These are phyloP conservation scores for Pelecanus crispus DNA, from an alignment of 2,113 vertebrate species.

Conservation along the genomic window DNA sequence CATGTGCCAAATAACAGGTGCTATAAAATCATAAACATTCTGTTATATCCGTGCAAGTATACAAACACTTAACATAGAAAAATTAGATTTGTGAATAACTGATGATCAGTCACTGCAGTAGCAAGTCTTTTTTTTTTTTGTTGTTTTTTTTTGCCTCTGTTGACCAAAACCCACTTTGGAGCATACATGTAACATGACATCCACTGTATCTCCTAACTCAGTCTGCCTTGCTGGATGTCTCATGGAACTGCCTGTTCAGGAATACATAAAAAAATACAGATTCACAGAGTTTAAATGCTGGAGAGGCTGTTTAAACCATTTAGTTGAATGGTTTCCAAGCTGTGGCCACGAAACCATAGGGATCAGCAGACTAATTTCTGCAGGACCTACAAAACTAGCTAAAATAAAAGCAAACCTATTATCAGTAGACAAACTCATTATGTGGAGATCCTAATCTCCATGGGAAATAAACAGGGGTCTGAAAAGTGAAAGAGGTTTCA, in stretches of 20 bases:
- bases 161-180: background rate
- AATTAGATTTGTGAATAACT: background rate
- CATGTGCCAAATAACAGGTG: background rate
- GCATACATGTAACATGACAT: background rate
- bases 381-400: background rate
- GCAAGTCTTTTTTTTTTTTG: background rate
- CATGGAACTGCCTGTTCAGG: background rate
- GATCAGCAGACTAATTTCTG: background rate
- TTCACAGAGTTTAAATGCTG: background rate
- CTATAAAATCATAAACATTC: background rate
- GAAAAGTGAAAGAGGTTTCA: slow-evolving; percentile 13
- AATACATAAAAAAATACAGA: background rate
- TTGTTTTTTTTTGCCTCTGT: background rate
- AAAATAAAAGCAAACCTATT: slow-evolving; percentile 24
- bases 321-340: background rate
- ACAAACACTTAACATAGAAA: background rate
- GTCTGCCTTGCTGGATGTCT: background rate
- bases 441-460: background rate
- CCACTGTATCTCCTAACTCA: background rate
- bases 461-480: slow-evolving; percentile 18
- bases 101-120: background rate
- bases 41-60: background rate
- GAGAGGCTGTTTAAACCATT: background rate
- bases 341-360: background rate
- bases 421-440: slow-evolving; percentile 16